Conservation (phyloP, 2,888 invertebrate genomes). For the Therioaphis trifolii region DNA sequence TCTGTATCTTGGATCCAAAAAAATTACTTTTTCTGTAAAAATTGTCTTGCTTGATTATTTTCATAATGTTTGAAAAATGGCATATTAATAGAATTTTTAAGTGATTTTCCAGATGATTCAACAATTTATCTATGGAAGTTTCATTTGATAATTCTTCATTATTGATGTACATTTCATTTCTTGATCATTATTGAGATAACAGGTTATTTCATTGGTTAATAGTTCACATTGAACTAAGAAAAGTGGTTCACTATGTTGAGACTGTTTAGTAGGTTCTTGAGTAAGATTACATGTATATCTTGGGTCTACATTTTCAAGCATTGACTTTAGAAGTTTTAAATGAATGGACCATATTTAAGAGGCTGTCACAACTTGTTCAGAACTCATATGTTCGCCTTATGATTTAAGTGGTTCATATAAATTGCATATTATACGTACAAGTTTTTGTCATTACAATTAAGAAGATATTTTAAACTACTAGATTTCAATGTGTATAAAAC, state of each 20-base stretch:
- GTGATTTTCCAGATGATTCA: conserved; percentile 2
- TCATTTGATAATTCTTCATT: background rate
- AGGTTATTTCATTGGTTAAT: background rate
- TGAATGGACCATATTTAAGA: conserved; percentile 10
- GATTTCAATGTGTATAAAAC: conserved; percentile 5
- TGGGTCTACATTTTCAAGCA: background rate
- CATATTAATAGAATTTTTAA: conserved; percentile 1
- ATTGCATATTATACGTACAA: background rate
- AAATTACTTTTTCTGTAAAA: conserved; percentile 27
- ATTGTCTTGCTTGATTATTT: conserved; percentile 8
- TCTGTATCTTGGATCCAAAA: conserved; percentile 7
- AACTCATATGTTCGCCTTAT: background rate
- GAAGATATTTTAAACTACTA: conserved; percentile 14
- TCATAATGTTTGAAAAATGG: conserved; percentile 3
- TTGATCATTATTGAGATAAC: background rate
- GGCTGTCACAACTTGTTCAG: conserved; percentile 7
- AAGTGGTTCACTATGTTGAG: too few relatives aligned
- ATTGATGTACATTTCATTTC: background rate
- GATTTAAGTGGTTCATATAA: conserved; percentile 7
- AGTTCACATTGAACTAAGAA: background rate
- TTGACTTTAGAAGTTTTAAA: background rate
- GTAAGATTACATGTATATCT: background rate
- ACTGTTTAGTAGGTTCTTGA: background rate
- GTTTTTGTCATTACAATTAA: conserved; percentile 12
- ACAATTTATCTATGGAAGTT: background rate